Percentiles rank a stretch among this genome's conserved stretches.
These are phyloP conservation scores for Tyto alba DNA, from an alignment of 2,113 vertebrate species.

Conservation along the genomic window DNA sequence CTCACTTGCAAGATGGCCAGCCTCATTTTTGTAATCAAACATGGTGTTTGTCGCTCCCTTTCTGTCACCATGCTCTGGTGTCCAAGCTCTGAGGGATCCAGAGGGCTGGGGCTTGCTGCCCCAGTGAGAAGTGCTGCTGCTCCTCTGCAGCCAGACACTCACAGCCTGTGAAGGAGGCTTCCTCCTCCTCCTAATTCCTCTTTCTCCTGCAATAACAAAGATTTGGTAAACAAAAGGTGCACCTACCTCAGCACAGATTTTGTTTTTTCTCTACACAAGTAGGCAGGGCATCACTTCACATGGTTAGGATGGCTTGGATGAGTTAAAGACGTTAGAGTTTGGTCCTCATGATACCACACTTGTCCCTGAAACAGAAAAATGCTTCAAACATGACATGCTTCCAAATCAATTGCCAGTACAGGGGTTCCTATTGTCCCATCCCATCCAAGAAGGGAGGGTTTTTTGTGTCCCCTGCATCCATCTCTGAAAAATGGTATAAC, in stretches of 20 bases:
- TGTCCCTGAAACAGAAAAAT: neutral
- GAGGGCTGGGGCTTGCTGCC: neutral
- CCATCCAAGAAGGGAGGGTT: neutral
- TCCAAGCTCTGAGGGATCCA: neutral
- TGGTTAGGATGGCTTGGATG: neutral
- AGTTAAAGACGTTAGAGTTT: neutral
- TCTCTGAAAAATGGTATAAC: neutral
- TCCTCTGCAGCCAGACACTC: neutral
- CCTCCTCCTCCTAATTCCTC: neutral
- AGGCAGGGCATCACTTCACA: accelerated
- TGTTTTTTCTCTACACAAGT: accelerated
- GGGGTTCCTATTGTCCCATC: neutral
- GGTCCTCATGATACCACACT: neutral
- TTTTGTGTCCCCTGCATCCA: neutral
- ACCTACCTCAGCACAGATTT: neutral
- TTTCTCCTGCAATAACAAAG: neutral
- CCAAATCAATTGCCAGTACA: neutral
- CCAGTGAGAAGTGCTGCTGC: neutral
- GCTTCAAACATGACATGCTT: neutral
- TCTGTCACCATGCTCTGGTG: neutral
- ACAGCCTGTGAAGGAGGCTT: neutral
- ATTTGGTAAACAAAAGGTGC: neutral
- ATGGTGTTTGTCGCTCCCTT: neutral
- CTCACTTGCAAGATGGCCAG: neutral
- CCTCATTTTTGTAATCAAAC: neutral